Evolutionary conservation across 1,140 invertebrate genomes (phyloP).

Genomic region (Bombyx mori): ASM3026992v2 NC_085133.1:3719501-3720000

Average conservation of each 20-base stretch:
- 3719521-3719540: conserved; percentile 10
- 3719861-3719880: conserved; percentile 31
- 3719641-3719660: conserved; percentile 52
- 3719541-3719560: conserved; percentile 32
- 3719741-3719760: conserved; percentile 63
- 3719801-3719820: background rate
- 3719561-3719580: conserved; percentile 65
- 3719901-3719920: conserved; percentile 43
- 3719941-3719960: conserved; percentile 27
- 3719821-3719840: conserved; percentile 9
- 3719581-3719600: conserved; percentile 48
- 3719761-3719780: conserved; percentile 35
- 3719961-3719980: conserved; percentile 30
- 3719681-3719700: conserved; percentile 42
- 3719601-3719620: conserved; percentile 37
- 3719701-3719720: conserved; percentile 35
- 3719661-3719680: conserved; percentile 53
- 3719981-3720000: conserved; percentile 69
- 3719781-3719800: background rate
- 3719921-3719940: conserved; percentile 70
- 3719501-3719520: background rate
- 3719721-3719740: conserved; percentile 17
- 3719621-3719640: conserved; percentile 42
- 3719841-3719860: conserved; percentile 11
- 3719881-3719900: conserved; percentile 35